Percentiles rank a stretch among this genome's conserved stretches.
Conservation (phyloP, 1,140 invertebrate species). For the Dolichoris vasculosae region DNA sequence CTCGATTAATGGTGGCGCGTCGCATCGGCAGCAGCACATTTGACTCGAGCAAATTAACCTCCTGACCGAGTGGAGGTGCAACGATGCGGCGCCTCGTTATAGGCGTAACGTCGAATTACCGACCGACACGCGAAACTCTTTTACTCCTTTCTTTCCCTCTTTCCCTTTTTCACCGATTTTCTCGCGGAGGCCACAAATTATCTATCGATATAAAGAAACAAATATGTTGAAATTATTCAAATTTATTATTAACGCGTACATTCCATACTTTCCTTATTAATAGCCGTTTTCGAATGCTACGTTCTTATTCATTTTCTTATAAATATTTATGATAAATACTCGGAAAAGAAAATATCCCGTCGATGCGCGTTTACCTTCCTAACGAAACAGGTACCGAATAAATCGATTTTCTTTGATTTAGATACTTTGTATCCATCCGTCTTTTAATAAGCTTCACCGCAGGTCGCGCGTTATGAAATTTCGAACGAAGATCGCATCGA, state of each 20-base stretch:
- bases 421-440: not conserved
- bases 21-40: constrained; percentile 2
- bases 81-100: not conserved
- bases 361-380: too few species aligned
- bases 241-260: too few species aligned
- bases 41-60: constrained; percentile 17
- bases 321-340: too few species aligned
- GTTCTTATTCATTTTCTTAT: too few species aligned
- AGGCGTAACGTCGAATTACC: not conserved
- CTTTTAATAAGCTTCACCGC: not conserved
- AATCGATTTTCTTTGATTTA: not conserved
- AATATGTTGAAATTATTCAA: too few species aligned
- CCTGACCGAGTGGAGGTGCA: not conserved
- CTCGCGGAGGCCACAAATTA: not conserved
- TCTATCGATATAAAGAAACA: not conserved
- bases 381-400: not conserved
- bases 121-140: not conserved
- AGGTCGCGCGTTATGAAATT: not conserved
- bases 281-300: too few species aligned
- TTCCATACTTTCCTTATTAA: too few species aligned
- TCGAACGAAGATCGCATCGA: not conserved
- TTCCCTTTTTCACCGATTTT: too few species aligned
- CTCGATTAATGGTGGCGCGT: constrained; percentile 16
- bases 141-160: constrained; percentile 15
- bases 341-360: too few species aligned